These are phyloP conservation scores for Ceratina japonica DNA, from an alignment of 1,140 invertebrate species.

Conservation along the genomic window DNA sequence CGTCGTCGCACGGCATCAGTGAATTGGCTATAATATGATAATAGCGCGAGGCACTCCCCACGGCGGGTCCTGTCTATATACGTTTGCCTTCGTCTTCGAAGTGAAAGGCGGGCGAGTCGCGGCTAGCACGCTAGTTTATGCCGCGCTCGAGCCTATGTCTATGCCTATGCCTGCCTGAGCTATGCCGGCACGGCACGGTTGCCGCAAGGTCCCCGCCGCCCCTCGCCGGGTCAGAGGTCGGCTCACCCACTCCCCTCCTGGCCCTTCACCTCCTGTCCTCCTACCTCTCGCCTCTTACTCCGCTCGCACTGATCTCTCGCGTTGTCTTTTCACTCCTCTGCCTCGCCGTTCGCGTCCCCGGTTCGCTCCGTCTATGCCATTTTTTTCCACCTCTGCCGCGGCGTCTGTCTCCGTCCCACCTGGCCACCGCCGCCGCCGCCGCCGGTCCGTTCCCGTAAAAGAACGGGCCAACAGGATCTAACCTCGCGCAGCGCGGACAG, in stretches of 20 bases:
- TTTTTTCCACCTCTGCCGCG: conserved; percentile 55
- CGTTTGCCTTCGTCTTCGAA: conserved; percentile 74
- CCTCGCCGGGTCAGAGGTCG: conserved; percentile 75
- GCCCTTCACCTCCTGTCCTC: conserved; percentile 66
- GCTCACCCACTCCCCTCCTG: conserved; percentile 75
- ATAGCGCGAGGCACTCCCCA: conserved; percentile 73
- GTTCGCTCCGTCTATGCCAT: conserved; percentile 48
- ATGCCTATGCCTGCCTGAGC: conserved; percentile 64
- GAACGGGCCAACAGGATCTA: conserved; percentile 62
- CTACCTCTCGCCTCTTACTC: conserved; percentile 46
- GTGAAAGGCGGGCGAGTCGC: conserved; percentile 78
- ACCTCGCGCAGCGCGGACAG: conserved; percentile 37
- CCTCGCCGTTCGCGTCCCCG: conserved; percentile 18
- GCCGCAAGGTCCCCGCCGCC: conserved; percentile 74
- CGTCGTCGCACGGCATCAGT: conserved; percentile 48
- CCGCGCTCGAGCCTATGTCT: conserved; percentile 56
- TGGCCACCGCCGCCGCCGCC: conserved; percentile 62
- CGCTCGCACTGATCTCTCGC: conserved; percentile 50
- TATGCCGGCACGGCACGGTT: conserved; percentile 67
- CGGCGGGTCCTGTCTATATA: conserved; percentile 63
- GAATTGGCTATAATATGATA: conserved; percentile 77
- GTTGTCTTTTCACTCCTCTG: conserved; percentile 47
- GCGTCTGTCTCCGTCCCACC: conserved; percentile 55
- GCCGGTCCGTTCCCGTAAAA: conserved; percentile 60
- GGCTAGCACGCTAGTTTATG: conserved; percentile 72